Conservation (phyloP, 2,888 invertebrate genomes). For the Lamellibrachia satsuma region DNA sequence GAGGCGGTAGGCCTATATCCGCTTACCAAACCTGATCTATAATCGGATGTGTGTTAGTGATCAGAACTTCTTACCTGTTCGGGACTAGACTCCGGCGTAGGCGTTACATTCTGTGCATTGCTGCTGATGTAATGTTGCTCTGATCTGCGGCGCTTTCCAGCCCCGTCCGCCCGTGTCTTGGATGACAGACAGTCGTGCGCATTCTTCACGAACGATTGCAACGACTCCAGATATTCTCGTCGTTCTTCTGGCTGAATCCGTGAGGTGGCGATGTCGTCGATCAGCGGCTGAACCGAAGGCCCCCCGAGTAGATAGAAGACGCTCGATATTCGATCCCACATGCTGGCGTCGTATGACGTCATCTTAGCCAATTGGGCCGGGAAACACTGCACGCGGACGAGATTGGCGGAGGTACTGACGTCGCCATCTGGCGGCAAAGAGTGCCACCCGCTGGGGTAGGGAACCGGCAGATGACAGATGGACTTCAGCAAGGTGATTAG, state of each 20-base stretch:
- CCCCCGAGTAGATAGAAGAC: conserved; percentile 51
- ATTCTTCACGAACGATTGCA: neutral
- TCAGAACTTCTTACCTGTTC: neutral
- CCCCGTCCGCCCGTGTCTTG: neutral
- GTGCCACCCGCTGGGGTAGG: conserved; percentile 61
- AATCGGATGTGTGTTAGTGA: neutral
- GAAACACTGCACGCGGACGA: conserved; percentile 52
- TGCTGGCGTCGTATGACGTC: neutral
- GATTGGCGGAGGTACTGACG: conserved; percentile 54
- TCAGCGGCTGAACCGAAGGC: conserved; percentile 47
- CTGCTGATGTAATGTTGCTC: neutral
- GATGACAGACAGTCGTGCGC: neutral
- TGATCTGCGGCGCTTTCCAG: neutral
- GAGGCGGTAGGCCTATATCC: neutral
- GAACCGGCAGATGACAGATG: conserved; percentile 56
- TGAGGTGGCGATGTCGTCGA: conserved; percentile 32
- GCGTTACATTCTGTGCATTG: neutral
- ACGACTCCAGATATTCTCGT: neutral
- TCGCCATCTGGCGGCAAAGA: conserved; percentile 50
- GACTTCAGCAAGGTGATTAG: conserved; percentile 53
- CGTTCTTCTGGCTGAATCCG: neutral
- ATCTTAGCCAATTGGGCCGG: conserved; percentile 23
- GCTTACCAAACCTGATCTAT: neutral
- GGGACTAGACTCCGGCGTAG: neutral
- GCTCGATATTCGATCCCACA: conserved; percentile 37